Evolutionary conservation across 23 tunicate species (phyloP).

Genomic region (Trididemnum miniatum): DNA sequence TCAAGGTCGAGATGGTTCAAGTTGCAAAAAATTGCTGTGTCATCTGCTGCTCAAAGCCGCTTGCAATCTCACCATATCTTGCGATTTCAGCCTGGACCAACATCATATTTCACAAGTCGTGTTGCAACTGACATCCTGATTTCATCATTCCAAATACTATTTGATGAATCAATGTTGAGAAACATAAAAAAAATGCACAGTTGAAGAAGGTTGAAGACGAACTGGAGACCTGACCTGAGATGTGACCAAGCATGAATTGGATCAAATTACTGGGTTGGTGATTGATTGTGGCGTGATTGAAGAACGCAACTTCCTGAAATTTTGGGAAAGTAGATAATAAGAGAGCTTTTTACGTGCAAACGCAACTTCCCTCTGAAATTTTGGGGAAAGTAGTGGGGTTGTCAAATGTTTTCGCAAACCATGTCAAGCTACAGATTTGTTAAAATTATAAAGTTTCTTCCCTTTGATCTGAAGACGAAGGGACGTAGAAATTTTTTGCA

Average conservation of each 20-base stretch:
- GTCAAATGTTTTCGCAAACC: conserved; percentile 31
- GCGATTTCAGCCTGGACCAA: conserved; percentile 28
- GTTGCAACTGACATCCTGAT: conserved; percentile 9
- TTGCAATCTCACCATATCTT: conserved; percentile 35
- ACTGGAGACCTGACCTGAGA: conserved; percentile 28
- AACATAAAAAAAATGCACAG: conserved; percentile 33
- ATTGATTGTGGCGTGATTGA: conserved; percentile 35
- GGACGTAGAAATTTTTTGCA: conserved; percentile 29
- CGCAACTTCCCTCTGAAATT: conserved; percentile 27
- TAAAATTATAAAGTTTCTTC: conserved; percentile 18
- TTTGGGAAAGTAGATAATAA: too few relatives aligned
- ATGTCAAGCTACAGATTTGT: conserved; percentile 28
- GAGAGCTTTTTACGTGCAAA: too few relatives aligned
- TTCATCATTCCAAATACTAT: too few relatives aligned
- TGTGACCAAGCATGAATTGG: conserved; percentile 28
- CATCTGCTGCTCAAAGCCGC: conserved; percentile 26
- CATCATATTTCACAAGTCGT: conserved; percentile 26
- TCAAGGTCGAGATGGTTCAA: conserved; percentile 30
- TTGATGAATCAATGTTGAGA: conserved; percentile 45
- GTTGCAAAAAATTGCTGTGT: conserved; percentile 26
- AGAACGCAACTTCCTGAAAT: too few relatives aligned
- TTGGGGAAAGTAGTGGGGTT: conserved; percentile 16
- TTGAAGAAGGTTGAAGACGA: conserved; percentile 14
- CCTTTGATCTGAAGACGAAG: too few relatives aligned
- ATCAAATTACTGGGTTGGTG: conserved; percentile 28